Base-by-base conservation (phyloP, 2,888 invertebrate species). In the Anoncus sp. region DNA sequence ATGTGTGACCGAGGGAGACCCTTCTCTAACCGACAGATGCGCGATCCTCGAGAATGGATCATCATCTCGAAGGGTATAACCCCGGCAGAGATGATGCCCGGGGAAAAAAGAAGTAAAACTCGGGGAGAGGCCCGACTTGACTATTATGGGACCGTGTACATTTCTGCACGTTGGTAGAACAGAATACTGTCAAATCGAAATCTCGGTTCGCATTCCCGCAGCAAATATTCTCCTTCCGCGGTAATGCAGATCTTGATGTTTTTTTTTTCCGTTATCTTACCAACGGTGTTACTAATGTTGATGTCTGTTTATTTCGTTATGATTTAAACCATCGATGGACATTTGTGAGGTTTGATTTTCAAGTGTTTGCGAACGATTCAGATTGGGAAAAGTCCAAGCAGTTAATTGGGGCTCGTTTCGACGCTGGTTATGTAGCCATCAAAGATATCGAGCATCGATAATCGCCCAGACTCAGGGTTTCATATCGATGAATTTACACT, bases 1-100 rank as follows among this genome's bases (percentile, higher is more conserved):
- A 20, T 20, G 16, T 12, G 67, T 59, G 53, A 57, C 57, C 59
- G 75, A 74, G 70, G 40, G 65, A 71, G 71, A 77, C 69, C 77
- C 67, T 76, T 66, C 43, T 53, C 40, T 18, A 69, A 57, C 70
- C 73, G 55, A 55, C 75, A 75, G 71, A 75, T 75, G 78, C 66
- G 31, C 47, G n/a, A 63, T 65, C 67, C 57, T 69, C n/a, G 16
- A 49, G 38, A 16, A 14, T 45, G 67, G 20, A 69, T 45, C 69
- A 12, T 55, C 69, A 49, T 71, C 71, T 66, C 67, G 22, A 35
- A 47, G 47, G 69, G 55, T 67, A 62, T 71, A n/a, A n/a, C n/a
- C n/a, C n/a, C 55, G 18, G 27, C 20, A 4, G 57, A 62, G 40
- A 49, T 35, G 35, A 24, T 60, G 73, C 45, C 6, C 27, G 49